Conservation (phyloP, 1,140 invertebrate genomes). For the Drosophila yakuba region DNA sequence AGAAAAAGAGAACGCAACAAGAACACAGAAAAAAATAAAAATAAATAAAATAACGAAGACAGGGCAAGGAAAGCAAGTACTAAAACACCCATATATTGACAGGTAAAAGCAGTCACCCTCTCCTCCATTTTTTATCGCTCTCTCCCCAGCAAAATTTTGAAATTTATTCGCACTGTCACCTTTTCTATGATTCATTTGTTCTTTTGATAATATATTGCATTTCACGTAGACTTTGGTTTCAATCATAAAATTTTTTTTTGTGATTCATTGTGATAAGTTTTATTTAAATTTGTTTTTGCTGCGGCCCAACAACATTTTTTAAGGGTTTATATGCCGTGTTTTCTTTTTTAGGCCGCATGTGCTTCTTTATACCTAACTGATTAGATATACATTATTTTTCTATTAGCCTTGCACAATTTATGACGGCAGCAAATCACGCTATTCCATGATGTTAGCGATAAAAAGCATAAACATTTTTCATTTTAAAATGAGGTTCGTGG, state of each 20-base stretch:
- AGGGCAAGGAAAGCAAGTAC: constrained; percentile 32
- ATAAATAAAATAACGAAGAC: constrained; percentile 42
- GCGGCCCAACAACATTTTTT: constrained; percentile 13
- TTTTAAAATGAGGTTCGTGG: constrained; percentile 1
- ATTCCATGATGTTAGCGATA: constrained; percentile 26
- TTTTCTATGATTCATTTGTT: constrained; percentile 33
- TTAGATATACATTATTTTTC: constrained; percentile 60
- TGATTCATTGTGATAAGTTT: constrained; percentile 54
- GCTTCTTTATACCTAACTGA: constrained; percentile 40
- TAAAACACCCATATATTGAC: constrained; percentile 27
- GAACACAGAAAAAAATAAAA: constrained; percentile 41
- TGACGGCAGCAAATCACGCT: constrained; percentile 36
- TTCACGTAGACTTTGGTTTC: constrained; percentile 14
- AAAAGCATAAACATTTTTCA: not conserved
- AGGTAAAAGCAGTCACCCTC: constrained; percentile 19
- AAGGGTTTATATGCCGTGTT: constrained; percentile 8
- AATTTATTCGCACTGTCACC: not conserved
- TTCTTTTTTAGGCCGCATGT: constrained; percentile 15
- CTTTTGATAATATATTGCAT: constrained; percentile 21
- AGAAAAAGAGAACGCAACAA: constrained; percentile 30
- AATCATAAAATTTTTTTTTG: constrained; percentile 6
- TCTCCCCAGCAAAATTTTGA: not conserved
- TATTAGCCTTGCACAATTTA: constrained; percentile 76
- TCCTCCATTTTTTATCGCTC: not conserved
- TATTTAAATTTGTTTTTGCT: constrained; percentile 14